These are phyloP conservation scores for Stichopus horrens DNA, from an alignment of 53 echinoderm and acorn worm species.

Conservation along the genomic window DNA sequence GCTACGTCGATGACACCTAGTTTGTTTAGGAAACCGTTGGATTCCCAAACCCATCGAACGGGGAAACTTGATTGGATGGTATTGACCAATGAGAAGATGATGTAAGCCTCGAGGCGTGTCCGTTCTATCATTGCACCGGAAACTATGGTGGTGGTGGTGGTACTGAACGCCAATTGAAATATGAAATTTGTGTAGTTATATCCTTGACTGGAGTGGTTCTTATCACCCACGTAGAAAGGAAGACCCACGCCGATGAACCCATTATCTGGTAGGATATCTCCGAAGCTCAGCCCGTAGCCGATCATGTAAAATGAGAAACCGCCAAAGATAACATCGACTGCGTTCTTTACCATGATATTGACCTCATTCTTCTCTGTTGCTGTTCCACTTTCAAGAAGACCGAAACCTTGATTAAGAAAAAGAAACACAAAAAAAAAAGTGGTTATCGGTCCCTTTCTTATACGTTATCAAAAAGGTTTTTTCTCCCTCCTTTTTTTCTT, in stretches of 20 bases:
- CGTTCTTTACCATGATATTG: constrained; percentile 80
- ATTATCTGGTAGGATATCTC: constrained; percentile 47
- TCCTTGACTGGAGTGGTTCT: constrained; percentile 41
- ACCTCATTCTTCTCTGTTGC: constrained; percentile 79
- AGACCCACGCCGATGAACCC: constrained; percentile 64
- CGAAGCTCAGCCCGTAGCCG: constrained; percentile 70
- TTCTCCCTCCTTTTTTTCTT: no score
- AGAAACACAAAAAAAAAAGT: not conserved
- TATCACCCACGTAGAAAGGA: constrained; percentile 51
- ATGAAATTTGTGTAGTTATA: constrained; percentile 69
- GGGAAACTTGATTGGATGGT: constrained; percentile 72
- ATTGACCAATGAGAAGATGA: constrained; percentile 68
- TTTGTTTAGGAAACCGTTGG: constrained; percentile 53
- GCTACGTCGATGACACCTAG: constrained; percentile 73
- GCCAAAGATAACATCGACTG: constrained; percentile 76
- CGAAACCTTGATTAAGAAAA: constrained; percentile 37
- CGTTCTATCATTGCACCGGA: constrained; percentile 80
- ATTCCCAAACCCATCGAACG: constrained; percentile 71
- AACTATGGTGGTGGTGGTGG: constrained; percentile 79
- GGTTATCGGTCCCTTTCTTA: not conserved
- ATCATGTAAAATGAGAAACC: constrained; percentile 71
- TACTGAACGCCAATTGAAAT: constrained; percentile 72
- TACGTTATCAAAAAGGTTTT: not conserved
- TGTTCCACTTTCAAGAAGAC: constrained; percentile 70
- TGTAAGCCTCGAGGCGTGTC: constrained; percentile 75